Conservation (phyloP, 2,888 invertebrate species). For the Drosophila histrio region DNA sequence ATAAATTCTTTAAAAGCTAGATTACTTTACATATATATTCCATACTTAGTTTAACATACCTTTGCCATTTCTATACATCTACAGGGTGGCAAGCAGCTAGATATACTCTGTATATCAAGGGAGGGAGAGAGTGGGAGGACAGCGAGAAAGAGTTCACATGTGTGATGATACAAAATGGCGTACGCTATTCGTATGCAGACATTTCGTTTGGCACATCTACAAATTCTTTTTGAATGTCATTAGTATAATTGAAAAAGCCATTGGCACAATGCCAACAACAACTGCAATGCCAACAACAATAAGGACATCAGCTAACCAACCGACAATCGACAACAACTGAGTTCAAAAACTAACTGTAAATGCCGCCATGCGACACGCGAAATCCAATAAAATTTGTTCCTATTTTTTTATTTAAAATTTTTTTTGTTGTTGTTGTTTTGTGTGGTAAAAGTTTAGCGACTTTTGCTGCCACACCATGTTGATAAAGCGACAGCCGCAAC, state of each 20-base stretch:
- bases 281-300: slow-evolving; percentile 34
- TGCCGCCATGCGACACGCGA: slow-evolving; percentile 71
- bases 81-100: slow-evolving; percentile 7
- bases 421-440: slow-evolving; percentile 16
- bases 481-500: slow-evolving; percentile 46
- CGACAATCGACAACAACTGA: slow-evolving; percentile 47
- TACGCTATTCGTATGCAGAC: slow-evolving; percentile 57
- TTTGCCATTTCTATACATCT: background rate
- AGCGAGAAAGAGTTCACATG: slow-evolving; percentile 40
- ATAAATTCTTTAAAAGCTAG: background rate
- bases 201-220: slow-evolving; percentile 72
- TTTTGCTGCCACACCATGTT: slow-evolving; percentile 50
- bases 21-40: background rate
- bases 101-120: slow-evolving; percentile 13
- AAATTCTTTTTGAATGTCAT: slow-evolving; percentile 79
- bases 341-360: slow-evolving; percentile 67
- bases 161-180: slow-evolving; percentile 63
- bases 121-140: background rate
- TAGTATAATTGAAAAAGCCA: slow-evolving; percentile 79
- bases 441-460: slow-evolving; percentile 66
- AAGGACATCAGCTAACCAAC: slow-evolving; percentile 35
- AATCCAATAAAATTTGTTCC: slow-evolving; percentile 67
- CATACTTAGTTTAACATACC: background rate
- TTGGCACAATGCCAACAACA: slow-evolving; percentile 71
- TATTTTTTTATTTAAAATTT: slow-evolving; percentile 20